Evolutionary conservation across 2,797 vertebrate genomes (phyloP), one percentile per base, ranked within the genome.

Genomic region (Halcyon badia): DNA sequence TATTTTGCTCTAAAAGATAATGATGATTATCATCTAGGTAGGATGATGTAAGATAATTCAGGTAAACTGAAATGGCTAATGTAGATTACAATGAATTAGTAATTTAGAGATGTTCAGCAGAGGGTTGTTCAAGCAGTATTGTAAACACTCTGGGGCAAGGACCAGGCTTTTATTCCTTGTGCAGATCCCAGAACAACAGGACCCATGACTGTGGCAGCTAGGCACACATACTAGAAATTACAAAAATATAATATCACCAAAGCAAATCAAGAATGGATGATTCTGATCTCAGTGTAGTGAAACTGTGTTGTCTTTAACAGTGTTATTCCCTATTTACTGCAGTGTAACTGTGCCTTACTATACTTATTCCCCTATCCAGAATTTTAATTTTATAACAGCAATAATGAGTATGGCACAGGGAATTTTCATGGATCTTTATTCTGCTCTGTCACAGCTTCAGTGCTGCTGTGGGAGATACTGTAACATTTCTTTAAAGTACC

Each of bases 1-100:
- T 42, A 88, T 88, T 85, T 96, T 86, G 69, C 33, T 95, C 88
- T 83, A 68, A 95, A 96, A 96, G 80, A 83, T 84, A 83, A 93
- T 84, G 61, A 69, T 79, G 85, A 96, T 92, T 95, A 94, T 94
- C 78, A 88, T 83, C 52, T 91, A 92, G 95, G 91, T 95, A 94
- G 90, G 97, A 85, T 83, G 51, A 90, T 95, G 78, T 71, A 94
- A 94, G 75, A 82, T 90, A 93, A 97, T 93, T 61, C 83, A 96
- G 85, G 69, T 72, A 96, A 94, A 70, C 37, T 68, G 91, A 85
- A 92, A 89, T 90, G 57, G 39, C 71, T 96, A 92, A 96, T 57
- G 72, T 76, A 89, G 35, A 75, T 90, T 76, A 69, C 25, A 85
- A 37, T 83, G 35, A 78, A 96, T 95, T 91, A 94, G 95, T 95